A percentile compares a stretch with the other conserved stretches of the same genome.
phyloP scores from a whole-genome alignment of 2,888 invertebrate species.

The Dioctria rufipes region DNA sequence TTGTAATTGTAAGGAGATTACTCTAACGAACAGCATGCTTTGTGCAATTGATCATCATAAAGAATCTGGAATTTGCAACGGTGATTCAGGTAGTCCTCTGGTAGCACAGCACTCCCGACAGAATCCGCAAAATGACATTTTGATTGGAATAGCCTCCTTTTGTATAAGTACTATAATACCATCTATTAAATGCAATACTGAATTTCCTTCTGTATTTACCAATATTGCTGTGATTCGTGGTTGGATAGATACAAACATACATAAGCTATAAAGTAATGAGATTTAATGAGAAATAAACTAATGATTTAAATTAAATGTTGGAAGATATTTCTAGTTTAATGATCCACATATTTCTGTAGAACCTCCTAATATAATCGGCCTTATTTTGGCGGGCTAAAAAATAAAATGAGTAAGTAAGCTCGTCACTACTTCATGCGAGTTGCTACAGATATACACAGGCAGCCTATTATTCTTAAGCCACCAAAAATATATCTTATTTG shows the following conservation, averaged over 20 bases:
- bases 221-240: neutral
- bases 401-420: too few species aligned
- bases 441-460: too few species aligned
- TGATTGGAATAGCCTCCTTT: slow-evolving; percentile 19
- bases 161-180: neutral
- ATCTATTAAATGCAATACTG: neutral
- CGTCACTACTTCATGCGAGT: too few species aligned
- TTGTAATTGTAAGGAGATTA: neutral
- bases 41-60: neutral
- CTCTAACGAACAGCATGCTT: slow-evolving; percentile 8
- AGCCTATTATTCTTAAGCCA: too few species aligned
- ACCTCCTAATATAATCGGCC: too few species aligned
- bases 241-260: neutral
- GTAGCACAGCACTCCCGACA: neutral
- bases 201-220: neutral
- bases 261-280: too few species aligned
- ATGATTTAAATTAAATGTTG: too few species aligned
- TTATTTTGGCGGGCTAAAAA: too few species aligned
- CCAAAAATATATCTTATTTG: too few species aligned
- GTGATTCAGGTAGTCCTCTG: slow-evolving; percentile 12
- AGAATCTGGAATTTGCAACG: neutral
- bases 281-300: too few species aligned
- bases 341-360: too few species aligned
- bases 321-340: too few species aligned
- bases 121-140: neutral